Conservation (phyloP, 2,113 vertebrate genomes). For the Stegostoma tigrinum region DNA sequence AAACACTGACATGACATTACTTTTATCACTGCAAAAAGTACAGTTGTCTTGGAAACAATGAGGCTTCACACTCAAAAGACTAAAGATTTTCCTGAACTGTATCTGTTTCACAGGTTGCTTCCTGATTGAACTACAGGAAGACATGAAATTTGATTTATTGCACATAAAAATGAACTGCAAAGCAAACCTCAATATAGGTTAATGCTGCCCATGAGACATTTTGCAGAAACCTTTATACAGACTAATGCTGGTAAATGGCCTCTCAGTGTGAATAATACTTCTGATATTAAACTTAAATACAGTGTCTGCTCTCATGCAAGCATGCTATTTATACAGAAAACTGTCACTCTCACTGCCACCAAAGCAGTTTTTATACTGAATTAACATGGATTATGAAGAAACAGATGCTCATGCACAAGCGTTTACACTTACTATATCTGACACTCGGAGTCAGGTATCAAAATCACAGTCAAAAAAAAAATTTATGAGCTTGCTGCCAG, state of each 20-base stretch:
- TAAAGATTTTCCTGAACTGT: not conserved
- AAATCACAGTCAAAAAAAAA: not conserved
- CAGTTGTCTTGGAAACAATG: not conserved
- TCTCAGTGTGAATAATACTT: not conserved
- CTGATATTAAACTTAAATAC: slow-evolving; percentile 1
- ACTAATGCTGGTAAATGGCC: not conserved
- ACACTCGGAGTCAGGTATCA: not conserved
- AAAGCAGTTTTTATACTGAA: not conserved
- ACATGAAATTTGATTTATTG: slow-evolving; percentile 1
- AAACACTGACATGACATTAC: not conserved
- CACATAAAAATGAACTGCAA: not conserved
- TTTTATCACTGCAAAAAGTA: not conserved
- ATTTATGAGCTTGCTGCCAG: not conserved
- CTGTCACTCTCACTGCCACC: not conserved
- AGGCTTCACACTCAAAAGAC: not conserved
- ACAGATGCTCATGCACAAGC: not conserved
- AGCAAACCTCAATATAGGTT: not conserved
- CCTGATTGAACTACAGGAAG: not conserved
- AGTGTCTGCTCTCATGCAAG: not conserved
- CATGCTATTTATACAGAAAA: slow-evolving; percentile 1
- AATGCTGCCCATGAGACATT: not conserved
- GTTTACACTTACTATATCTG: not conserved
- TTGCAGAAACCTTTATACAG: not conserved
- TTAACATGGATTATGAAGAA: not conserved
- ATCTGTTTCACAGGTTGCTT: slow-evolving; percentile 15